Base-by-base conservation (phyloP, 2,888 invertebrate genomes). In the Cephus runcator region DNA sequence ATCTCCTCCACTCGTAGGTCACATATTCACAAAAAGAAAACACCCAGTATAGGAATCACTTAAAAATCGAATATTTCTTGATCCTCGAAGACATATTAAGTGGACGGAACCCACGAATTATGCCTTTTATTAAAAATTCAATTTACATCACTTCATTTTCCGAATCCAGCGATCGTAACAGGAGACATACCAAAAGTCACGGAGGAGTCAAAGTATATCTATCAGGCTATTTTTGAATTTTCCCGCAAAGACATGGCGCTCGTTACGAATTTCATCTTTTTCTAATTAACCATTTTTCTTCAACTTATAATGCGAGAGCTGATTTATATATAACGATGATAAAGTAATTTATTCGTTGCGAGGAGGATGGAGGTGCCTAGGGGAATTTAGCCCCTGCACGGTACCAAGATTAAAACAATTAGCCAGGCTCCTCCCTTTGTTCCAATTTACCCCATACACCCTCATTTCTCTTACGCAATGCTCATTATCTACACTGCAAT, bases 381-480 rank as follows among this genome's bases (percentile, higher is more conserved):
- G 34, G 69, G 69, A 69, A 76, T 69, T 75, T 31, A 68, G 23
- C 73, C 73, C 77, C 40, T 40, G 30, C 75, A 34, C 75, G 35
- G 74, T 73, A 73, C 69, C 76, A 34, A 68, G 76, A 77, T 81
- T 77, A 78, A 81, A 75, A 75, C 76, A 79, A 81, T 81, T 77
- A 79, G 75, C 76, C 75, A 34, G 34, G 36, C 34, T 34, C 12
- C 12, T 34, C 34, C 40, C 73, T 68, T 76, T 73, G 69, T 69
- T 75, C 74, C 35, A 79, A 77, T 40, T 73, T 76, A 75, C 31
- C 23, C 68, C 68, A 69, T 79, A 77, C 34, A 23, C 6, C n/a
- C 30, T 75, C 36, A 36, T 30, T 30, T 23, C 23, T 40, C 6
- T 56, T 56, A 56, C 40, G 23, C 23, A 23, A 56, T 4, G 40